A percentile compares a stretch with the other conserved stretches of the same genome.
These are phyloP conservation scores for Chymomyza caudatula DNA, from an alignment of 2,888 invertebrate genomes.

Conservation along the genomic window DNA sequence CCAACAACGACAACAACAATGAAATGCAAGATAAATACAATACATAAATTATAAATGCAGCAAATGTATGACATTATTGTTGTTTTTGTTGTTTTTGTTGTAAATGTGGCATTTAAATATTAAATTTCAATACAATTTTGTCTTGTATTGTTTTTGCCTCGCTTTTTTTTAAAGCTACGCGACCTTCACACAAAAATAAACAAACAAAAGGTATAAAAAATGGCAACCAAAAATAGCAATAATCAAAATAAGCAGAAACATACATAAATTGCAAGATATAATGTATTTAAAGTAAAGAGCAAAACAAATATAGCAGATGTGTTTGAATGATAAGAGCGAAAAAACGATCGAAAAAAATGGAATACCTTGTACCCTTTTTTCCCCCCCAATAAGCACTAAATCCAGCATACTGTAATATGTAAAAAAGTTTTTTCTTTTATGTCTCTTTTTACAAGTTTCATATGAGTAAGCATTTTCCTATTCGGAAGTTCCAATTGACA, in stretches of 20 bases:
- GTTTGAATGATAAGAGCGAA: not conserved
- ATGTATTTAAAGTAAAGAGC: not conserved
- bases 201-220: not conserved
- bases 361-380: too few relatives aligned
- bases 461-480: too few relatives aligned
- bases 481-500: too few relatives aligned
- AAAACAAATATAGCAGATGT: not conserved
- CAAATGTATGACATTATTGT: not conserved
- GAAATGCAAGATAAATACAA: not conserved
- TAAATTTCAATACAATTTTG: not conserved
- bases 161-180: not conserved
- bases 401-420: too few relatives aligned
- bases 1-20: not conserved
- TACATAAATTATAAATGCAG: not conserved
- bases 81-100: not conserved
- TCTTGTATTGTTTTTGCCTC: not conserved
- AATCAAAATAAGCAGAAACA: not conserved
- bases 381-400: too few relatives aligned
- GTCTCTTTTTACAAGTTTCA: too few relatives aligned
- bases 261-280: not conserved
- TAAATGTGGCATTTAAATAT: not conserved
- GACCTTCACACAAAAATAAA: not conserved
- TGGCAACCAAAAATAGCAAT: not conserved
- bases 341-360: not conserved
- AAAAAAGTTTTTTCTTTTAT: too few relatives aligned